Evolutionary conservation across 1,140 invertebrate genomes (phyloP).

Genomic region (Copidosoma floridanum): DNA sequence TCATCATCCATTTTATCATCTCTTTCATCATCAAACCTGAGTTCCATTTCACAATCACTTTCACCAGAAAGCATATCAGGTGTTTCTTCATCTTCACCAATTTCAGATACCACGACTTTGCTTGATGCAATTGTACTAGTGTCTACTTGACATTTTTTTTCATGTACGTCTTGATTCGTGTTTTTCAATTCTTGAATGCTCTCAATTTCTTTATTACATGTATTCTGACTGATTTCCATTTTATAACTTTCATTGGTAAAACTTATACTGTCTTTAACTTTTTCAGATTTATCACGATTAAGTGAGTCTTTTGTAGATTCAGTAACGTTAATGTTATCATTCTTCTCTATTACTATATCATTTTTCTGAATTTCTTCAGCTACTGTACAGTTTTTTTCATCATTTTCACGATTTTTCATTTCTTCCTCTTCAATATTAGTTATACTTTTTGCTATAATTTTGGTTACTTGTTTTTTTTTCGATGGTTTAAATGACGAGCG

Average conservation of each 20-base stretch:
- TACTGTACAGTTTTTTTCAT: not conserved
- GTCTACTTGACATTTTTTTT: not conserved
- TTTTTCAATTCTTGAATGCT: not conserved
- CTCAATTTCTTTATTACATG: too few species aligned
- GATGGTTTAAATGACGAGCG: too few species aligned
- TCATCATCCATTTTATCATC: constrained; percentile 24
- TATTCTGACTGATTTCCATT: too few species aligned
- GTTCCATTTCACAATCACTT: constrained; percentile 13
- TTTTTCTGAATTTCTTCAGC: not conserved
- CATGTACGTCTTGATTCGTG: not conserved
- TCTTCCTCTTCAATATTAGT: not conserved
- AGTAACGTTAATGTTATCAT: not conserved
- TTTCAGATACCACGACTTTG: not conserved
- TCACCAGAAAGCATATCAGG: constrained; percentile 15
- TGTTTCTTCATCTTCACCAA: constrained; percentile 17
- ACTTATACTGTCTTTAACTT: not conserved
- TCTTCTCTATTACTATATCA: not conserved
- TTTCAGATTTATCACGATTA: not conserved
- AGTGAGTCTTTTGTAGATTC: not conserved
- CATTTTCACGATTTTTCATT: not conserved
- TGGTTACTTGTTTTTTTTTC: not conserved
- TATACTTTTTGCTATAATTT: not conserved
- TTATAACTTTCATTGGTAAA: too few species aligned
- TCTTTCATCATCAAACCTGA: constrained; percentile 25
- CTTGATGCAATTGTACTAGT: not conserved